Base-by-base conservation (phyloP, 2,113 vertebrate genomes). In the Tursiops truncatus region DNA sequence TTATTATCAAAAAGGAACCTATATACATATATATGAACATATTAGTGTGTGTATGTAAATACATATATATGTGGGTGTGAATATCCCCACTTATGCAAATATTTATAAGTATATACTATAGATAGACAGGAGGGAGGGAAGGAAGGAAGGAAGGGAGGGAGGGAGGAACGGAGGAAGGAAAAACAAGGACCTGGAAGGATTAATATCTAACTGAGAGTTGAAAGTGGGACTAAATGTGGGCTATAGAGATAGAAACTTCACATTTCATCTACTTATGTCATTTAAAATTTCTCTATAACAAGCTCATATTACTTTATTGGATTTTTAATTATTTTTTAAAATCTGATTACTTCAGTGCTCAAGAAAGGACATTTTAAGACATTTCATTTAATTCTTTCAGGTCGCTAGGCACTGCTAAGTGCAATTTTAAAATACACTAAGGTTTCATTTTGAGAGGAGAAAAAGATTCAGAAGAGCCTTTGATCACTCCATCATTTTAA, bases 381-480 rank as follows among this genome's bases (percentile, higher is more conserved):
- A 95, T 89, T 81, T 91, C 73, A 86, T 89, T 63, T 96, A 83
- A 97, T 86, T 94, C 67, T 94, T 97, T 83, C 56, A 94, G 95
- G 95, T 91, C 91, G 96, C 56, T 77, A 70, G 56, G 36, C 71
- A 82, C 47, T 82, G 47, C n/a, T 89, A 87, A 97, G 33, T 53
- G 15, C 15, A 93, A 84, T 60, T 20, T 91, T 77, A 88, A 89
- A 88, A 89, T 21, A 62, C 21, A 88, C 50, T 33, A n/a, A 21
- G 18, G n/a, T 76, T 95, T 95, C 81, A 58, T 41, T 92, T 91
- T 44, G 44, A 81, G 41, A 95, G 6, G 67, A 68, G 33, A 23
- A 23, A 71, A 86, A 50, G 25, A 60, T 8, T 87, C 58, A 28
- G 20, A 65, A 63, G 65, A 63, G 63, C 4, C 56, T 74, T 53